Evolutionary conservation across 2,888 invertebrate genomes (phyloP), one percentile per base, ranked within the genome.

Genomic region (Agrochola lota): DNA sequence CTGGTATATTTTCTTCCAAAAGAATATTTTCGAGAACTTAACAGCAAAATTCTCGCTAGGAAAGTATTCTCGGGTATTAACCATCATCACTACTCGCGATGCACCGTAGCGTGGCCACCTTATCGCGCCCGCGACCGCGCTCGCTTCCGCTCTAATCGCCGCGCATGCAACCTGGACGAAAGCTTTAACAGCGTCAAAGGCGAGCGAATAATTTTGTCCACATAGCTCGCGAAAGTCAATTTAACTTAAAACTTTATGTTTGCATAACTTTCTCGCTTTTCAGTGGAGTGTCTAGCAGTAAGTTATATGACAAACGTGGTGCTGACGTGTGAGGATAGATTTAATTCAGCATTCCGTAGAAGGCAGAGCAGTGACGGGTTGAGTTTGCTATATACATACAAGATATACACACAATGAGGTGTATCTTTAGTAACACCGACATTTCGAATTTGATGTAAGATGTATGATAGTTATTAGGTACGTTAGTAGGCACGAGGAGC

Each of bases 211-310:
- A 88, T 85, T 78, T 77, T 74, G 85, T 79, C 80, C 85, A 85
- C 71, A 73, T 67, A 69, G 81, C 77, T 80, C 43, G 59, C n/a
- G 60, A 70, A 88, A 87, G 87, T 87, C 87, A 87, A 88, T 87
- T 87, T 87, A 87, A 88, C 88, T 87, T 87, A 68, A 78, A 80
- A 78, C 80, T 85, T 86, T 69, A 57, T 69, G 84, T 88, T 78
- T 52, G 74, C 60, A 78, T 77, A 88, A 80, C 84, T 87, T 84
- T 81, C 80, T 60, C 40, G 74, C 59, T 83, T 69, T 73, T 62
- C 69, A 75, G 67, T 55, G n/a, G 43, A 55, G 52, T 77, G 30
- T 68, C 46, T 78, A 30, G 80, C 43, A 11, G 11, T 78, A 73
- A 55, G 80, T 72, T 64, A 80, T 78, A 79, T 80, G 78, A 78